Conservation (phyloP, 2,797 vertebrate species). For the Morelia viridis region DNA sequence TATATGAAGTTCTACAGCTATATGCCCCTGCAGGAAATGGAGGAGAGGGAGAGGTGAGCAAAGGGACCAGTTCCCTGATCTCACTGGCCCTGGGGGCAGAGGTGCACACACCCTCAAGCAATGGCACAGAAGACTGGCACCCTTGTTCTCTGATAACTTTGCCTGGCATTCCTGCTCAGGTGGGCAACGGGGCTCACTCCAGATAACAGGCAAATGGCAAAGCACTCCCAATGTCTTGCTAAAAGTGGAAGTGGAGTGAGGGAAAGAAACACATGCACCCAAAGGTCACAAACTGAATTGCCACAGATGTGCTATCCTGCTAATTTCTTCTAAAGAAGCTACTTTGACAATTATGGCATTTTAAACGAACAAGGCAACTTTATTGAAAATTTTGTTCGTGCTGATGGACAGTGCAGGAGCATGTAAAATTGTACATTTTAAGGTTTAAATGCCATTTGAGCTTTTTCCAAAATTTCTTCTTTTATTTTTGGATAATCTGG, state of each 20-base stretch:
- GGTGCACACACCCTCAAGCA: no score
- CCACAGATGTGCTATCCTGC: background rate
- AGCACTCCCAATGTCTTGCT: background rate
- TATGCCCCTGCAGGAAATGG: no score
- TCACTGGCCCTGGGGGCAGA: no score
- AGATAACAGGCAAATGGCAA: background rate
- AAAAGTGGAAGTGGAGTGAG: background rate
- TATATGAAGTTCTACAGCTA: no score
- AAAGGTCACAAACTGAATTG: background rate
- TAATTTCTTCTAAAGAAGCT: background rate
- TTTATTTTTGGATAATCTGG: conserved; percentile 76
- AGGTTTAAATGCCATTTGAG: conserved; percentile 66
- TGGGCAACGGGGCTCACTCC: background rate
- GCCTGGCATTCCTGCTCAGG: no score
- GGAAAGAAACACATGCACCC: background rate
- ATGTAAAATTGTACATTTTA: conserved; percentile 37
- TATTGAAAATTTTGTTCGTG: background rate
- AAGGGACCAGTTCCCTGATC: background rate
- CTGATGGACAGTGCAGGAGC: background rate
- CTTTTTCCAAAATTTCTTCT: conserved; percentile 74
- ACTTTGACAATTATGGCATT: background rate
- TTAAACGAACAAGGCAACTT: conserved; percentile 16
- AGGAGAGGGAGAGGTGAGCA: no score
- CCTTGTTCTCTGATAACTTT: no score
- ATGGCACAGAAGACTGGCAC: background rate